Conservation (phyloP, 2,113 vertebrate species). For the Mustelus asterias region DNA sequence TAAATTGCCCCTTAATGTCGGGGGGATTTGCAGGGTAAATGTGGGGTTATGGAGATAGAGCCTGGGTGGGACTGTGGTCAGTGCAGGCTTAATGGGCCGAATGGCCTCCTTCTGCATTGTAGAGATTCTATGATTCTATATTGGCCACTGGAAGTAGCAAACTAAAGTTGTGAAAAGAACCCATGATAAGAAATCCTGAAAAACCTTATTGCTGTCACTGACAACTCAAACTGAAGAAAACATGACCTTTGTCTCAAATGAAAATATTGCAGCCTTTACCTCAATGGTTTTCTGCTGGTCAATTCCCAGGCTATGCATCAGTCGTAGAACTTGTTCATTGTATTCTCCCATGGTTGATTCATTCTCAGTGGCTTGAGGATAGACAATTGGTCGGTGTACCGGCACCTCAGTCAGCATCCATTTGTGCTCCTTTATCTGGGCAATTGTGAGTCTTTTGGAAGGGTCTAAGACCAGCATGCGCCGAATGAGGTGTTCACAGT, state of each 20-base stretch:
- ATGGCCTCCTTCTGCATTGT: too few relatives aligned
- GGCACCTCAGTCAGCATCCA: constrained; percentile 93
- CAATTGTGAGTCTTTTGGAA: constrained; percentile 79
- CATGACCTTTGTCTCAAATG: background rate
- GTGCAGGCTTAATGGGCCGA: too few relatives aligned
- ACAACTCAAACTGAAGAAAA: background rate
- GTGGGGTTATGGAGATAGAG: too few relatives aligned
- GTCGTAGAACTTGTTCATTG: constrained; percentile 88
- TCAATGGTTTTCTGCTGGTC: constrained; percentile 96
- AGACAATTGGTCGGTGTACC: constrained; percentile 75
- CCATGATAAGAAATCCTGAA: background rate
- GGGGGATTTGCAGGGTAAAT: too few relatives aligned
- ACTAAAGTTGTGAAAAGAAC: background rate
- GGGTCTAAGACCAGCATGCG: constrained; percentile 95
- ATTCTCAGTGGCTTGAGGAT: constrained; percentile 71
- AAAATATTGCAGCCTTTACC: constrained; percentile 58
- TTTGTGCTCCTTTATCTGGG: constrained; percentile 96
- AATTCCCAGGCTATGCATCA: constrained; percentile 97
- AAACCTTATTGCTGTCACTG: background rate
- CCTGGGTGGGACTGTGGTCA: too few relatives aligned
- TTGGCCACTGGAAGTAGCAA: background rate
- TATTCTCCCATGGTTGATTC: constrained; percentile 73
- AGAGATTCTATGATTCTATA: too few relatives aligned
- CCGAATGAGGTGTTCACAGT: constrained; percentile 95
- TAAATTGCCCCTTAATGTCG: too few relatives aligned